Evolutionary conservation across 2,888 invertebrate species (phyloP).

Genomic region (Spilarctia lutea): DNA sequence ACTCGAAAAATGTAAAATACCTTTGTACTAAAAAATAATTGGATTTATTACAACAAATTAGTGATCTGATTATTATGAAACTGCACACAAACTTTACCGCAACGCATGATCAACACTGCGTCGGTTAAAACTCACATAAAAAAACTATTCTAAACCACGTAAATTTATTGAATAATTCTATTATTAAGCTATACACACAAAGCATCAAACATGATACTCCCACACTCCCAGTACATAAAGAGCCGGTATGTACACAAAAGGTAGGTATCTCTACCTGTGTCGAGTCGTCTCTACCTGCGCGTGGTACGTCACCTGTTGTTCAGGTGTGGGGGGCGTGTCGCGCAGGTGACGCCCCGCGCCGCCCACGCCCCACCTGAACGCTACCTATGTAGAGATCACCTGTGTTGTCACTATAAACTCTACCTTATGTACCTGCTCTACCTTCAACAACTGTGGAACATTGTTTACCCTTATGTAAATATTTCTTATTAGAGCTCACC

Average conservation of each 20-base stretch:
- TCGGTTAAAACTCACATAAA: neutral
- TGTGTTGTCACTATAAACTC: slow-evolving; percentile 1
- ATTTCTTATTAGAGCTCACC: neutral
- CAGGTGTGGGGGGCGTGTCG: slow-evolving; percentile 58
- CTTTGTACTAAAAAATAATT: too few relatives aligned
- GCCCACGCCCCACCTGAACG: slow-evolving; percentile 60
- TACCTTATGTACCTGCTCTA: neutral
- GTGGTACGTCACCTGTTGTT: slow-evolving; percentile 43
- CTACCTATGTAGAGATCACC: slow-evolving; percentile 37
- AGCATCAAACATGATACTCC: neutral
- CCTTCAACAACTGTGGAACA: neutral
- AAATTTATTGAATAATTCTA: too few relatives aligned
- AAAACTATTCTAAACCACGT: neutral
- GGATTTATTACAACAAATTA: too few relatives aligned
- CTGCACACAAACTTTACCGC: neutral
- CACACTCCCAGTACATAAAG: neutral
- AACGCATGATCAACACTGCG: neutral
- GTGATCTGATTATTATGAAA: neutral
- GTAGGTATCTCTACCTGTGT: neutral
- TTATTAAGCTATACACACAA: too few relatives aligned
- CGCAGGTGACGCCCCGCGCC: slow-evolving; percentile 63
- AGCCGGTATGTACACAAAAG: neutral
- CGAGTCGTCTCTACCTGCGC: slow-evolving; percentile 19
- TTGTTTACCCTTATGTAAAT: neutral
- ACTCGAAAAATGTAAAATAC: too few relatives aligned